Conservation (phyloP, 2,113 vertebrate genomes). For the Vulpes vulpes region DNA sequence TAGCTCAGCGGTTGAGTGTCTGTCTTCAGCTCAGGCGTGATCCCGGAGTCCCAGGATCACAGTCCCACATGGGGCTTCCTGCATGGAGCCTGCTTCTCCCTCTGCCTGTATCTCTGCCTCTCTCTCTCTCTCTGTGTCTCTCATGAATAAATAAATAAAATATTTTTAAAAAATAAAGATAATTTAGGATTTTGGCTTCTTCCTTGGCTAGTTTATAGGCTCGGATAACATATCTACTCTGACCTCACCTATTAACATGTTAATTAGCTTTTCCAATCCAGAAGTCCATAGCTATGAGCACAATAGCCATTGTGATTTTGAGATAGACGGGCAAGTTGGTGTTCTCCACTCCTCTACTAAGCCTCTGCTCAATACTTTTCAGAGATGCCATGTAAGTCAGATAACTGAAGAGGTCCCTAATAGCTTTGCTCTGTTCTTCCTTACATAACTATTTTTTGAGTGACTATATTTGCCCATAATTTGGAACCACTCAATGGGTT, state of each 20-base stretch:
- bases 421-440: not conserved
- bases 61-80: no score
- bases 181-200: not conserved
- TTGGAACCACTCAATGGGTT: not conserved
- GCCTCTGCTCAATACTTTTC: not conserved
- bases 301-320: not conserved
- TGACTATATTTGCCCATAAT: not conserved
- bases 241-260: not conserved
- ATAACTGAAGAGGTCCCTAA: not conserved
- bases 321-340: not conserved
- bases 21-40: no score
- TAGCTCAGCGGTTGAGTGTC: no score
- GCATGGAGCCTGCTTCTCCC: no score
- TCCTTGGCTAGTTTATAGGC: not conserved
- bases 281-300: not conserved
- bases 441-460: not conserved
- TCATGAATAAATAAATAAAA: no score
- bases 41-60: no score
- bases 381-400: not conserved
- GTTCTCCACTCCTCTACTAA: not conserved
- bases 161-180: not conserved
- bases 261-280: not conserved
- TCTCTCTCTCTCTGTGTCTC: no score
- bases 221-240: not conserved
- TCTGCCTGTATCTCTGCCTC: no score